Percentiles rank a stretch among this genome's conserved stretches.
Evolutionary conservation across 2,888 invertebrate species (phyloP).

Genomic region (Incurvaria masculella): DNA sequence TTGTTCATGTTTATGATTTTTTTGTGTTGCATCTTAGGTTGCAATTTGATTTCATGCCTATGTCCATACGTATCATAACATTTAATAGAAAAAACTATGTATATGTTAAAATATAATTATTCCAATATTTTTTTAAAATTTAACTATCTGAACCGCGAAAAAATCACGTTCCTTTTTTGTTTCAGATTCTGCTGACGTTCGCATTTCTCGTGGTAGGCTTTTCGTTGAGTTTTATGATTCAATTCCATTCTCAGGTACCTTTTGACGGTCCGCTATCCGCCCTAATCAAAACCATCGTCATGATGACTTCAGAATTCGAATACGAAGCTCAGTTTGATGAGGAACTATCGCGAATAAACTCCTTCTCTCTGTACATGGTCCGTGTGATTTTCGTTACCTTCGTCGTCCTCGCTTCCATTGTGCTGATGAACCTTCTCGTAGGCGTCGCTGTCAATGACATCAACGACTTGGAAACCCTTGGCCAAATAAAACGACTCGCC

Average conservation of each 20-base stretch:
- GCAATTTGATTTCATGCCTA: no score
- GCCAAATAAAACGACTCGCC: slow-evolving; percentile 50
- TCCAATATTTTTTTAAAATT: no score
- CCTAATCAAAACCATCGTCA: slow-evolving; percentile 29
- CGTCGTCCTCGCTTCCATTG: slow-evolving; percentile 53
- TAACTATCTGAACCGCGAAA: no score
- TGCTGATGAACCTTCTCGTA: slow-evolving; percentile 58
- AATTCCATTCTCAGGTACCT: slow-evolving; percentile 23
- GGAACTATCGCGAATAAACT: slow-evolving; percentile 30
- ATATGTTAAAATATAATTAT: no score
- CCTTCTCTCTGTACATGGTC: slow-evolving; percentile 39
- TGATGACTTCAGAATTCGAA: slow-evolving; percentile 36
- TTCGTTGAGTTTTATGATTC: slow-evolving; percentile 28
- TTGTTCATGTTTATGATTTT: no score
- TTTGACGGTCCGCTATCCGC: slow-evolving; percentile 26
- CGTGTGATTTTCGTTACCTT: slow-evolving; percentile 52
- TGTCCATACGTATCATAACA: no score
- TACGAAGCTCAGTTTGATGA: slow-evolving; percentile 24
- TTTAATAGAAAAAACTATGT: no score
- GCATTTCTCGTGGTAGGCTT: slow-evolving; percentile 30
- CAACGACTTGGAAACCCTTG: slow-evolving; percentile 52
- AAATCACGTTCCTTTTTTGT: slow-evolving; percentile 12
- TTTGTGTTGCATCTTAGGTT: no score
- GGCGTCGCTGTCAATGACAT: slow-evolving; percentile 61
- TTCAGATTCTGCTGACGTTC: slow-evolving; percentile 23